Evolutionary conservation across 2,113 vertebrate species (phyloP).

Genomic region (Copsychus sechellarum): DNA sequence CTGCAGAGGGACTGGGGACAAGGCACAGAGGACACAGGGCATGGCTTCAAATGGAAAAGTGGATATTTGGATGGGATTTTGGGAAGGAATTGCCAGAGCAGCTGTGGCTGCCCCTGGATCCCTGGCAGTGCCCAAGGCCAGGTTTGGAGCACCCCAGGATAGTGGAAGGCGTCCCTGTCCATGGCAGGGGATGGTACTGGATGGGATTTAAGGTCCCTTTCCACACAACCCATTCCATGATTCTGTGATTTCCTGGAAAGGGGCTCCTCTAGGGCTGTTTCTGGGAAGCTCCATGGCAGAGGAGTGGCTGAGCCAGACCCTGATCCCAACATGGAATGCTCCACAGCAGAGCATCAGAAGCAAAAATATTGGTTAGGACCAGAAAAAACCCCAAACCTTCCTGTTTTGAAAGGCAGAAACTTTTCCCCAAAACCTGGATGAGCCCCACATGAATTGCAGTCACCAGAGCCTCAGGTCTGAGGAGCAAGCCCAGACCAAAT

Average conservation of each 20-base stretch:
- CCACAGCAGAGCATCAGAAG: neutral
- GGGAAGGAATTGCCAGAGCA: neutral
- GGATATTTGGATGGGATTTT: neutral
- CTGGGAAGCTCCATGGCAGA: neutral
- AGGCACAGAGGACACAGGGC: neutral
- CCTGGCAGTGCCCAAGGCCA: neutral
- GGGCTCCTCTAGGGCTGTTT: neutral
- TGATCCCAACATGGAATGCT: too few relatives aligned
- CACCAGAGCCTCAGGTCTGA: neutral
- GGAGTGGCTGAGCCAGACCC: too few relatives aligned
- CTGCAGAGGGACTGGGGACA: neutral
- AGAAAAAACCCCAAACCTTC: neutral
- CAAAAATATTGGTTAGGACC: neutral
- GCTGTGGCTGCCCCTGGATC: neutral
- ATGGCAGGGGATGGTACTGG: fast-evolving
- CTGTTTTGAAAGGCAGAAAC: neutral
- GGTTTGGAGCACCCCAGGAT: fast-evolving
- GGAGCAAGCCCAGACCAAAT: neutral
- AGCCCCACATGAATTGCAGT: neutral
- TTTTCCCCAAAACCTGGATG: neutral
- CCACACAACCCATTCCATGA: neutral
- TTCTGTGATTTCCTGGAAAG: neutral
- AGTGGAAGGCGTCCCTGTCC: neutral
- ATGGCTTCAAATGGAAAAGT: neutral
- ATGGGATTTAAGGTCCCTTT: fast-evolving